Base-by-base conservation (phyloP, 2,113 vertebrate genomes). In the Melanotaenia duboulayi region DNA sequence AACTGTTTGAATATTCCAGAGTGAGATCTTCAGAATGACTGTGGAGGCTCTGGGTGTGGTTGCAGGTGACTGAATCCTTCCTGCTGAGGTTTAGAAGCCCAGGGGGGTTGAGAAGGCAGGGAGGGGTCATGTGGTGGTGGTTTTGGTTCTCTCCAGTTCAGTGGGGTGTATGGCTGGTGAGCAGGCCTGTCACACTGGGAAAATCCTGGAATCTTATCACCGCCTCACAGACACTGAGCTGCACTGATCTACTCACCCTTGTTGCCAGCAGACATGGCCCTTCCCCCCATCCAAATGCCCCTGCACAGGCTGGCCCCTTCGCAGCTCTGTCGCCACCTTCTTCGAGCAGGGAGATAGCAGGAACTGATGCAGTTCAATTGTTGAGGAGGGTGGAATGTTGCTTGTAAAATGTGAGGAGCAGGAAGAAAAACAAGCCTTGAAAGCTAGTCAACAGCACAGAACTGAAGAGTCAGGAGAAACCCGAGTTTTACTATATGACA, bases 141-240 rank as follows among this genome's bases (percentile, higher is more conserved):
- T 19, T 57, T n/a, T 11, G 72, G 76, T 61, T 82, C 62, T 70
- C 76, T 83, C 64, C 67, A 16, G 44, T 79, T 80, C 80, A 75
- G 66, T 70, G 70, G 70, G 74, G 73, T 73, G 79, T 65, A 87
- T 87, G 85, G 87, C 81, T 90, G 84, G 87, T 87, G 89, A 90
- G 88, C 92, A 86, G 89, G 91, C 90, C 92, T 93, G 93, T 94
- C 91, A 93, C 92, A 90, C 90, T 89, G 83, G 89, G 90, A 93
- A 92, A 93, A 94, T 90, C 91, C 92, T 89, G 90, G 91, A 93
- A 93, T 94, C 93, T 94, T 94, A 95, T 95, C 94, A 87, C 87
- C 62, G 91, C 85, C 88, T 91, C 91, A 62, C 94, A 95, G 94
- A 95, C 91, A 91, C 91, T 91, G 90, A 93, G 91, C 91, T 57